Evolutionary conservation across 1,140 invertebrate genomes (phyloP), one percentile per base, ranked within the genome.

Genomic region (Brachystomella parvula): DNA sequence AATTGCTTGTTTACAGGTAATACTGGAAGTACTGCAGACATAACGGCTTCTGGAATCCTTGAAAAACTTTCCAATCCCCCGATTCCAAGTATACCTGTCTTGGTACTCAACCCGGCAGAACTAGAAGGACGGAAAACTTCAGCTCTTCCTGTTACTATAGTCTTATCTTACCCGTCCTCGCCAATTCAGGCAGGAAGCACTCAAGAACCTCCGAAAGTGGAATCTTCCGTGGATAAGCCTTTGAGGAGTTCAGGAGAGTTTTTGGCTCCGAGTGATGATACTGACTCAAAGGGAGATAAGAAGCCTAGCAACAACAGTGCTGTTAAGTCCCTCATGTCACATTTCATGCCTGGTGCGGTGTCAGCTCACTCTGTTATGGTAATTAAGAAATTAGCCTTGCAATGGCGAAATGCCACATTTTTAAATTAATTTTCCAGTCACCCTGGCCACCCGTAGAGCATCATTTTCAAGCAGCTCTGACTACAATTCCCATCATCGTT

Each of bases 401-500:
- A 59, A 59, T 62, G 3, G 3, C 31, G 26, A n/a, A n/a, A n/a
- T n/a, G n/a, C n/a, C n/a, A n/a, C n/a, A n/a, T n/a, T n/a, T 19
- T 62, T 28, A 62, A 32, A 19, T 62, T 71, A 58, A 47, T 66
- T 67, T 77, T 79, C 35, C 71, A 82, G 81, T 79, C 78, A 64
- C 85, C 86, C 19, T 84, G 87, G 76, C 77, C 81, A 47, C 35
- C 78, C 2, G 80, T 82, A 72, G 87, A 89, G 75, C 88, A 90
- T 77, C 81, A 87, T 73, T 78, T 83, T 1, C 72, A 81, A 24
- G 75, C 83, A 1, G 65, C 79, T 44, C 80, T 82, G 33, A 76
- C 82, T 9, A 80, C 81, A 35, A 82, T 89, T 21, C 88, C 89
- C 1, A 81, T 94, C 9, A 81, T 90, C 15, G 87, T 95, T 0